Conservation (phyloP, 2,888 invertebrate genomes). For the Nudaria mundana region DNA sequence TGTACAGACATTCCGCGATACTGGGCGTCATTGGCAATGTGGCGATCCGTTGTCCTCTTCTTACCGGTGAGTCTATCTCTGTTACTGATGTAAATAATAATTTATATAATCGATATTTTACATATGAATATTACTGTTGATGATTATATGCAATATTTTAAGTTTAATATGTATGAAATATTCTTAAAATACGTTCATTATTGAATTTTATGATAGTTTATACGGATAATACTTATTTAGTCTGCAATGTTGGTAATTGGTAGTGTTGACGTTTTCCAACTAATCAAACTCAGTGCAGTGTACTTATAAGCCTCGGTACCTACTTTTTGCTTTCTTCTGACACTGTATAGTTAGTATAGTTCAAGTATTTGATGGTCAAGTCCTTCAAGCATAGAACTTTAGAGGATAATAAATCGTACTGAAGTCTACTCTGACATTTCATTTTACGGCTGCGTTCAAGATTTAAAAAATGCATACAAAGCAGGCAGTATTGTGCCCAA, state of each 20-base stretch:
- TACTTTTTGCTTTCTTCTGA: too few relatives aligned
- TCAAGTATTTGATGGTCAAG: too few relatives aligned
- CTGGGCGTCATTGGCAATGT: constrained; percentile 76
- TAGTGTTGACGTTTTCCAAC: constrained; percentile 18
- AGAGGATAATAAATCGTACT: too few relatives aligned
- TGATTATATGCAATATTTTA: background rate
- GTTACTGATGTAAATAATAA: constrained; percentile 26
- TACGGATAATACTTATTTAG: constrained; percentile 30
- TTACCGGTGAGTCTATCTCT: constrained; percentile 49
- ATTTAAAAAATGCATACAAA: background rate
- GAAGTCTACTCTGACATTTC: constrained; percentile 40
- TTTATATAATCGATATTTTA: constrained; percentile 10
- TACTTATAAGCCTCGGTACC: too few relatives aligned
- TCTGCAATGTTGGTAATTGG: constrained; percentile 40
- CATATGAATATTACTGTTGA: too few relatives aligned
- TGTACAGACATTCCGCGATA: constrained; percentile 63
- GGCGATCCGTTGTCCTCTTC: constrained; percentile 58
- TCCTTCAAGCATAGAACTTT: too few relatives aligned
- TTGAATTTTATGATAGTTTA: constrained; percentile 13
- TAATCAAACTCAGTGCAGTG: too few relatives aligned
- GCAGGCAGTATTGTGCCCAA: too few relatives aligned
- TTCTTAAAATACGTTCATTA: background rate
- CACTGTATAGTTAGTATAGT: too few relatives aligned
- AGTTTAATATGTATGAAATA: background rate
- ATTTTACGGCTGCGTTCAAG: constrained; percentile 23